Base-by-base conservation (phyloP, 2,797 vertebrate genomes). In the Gobionotothen gibberifrons region DNA sequence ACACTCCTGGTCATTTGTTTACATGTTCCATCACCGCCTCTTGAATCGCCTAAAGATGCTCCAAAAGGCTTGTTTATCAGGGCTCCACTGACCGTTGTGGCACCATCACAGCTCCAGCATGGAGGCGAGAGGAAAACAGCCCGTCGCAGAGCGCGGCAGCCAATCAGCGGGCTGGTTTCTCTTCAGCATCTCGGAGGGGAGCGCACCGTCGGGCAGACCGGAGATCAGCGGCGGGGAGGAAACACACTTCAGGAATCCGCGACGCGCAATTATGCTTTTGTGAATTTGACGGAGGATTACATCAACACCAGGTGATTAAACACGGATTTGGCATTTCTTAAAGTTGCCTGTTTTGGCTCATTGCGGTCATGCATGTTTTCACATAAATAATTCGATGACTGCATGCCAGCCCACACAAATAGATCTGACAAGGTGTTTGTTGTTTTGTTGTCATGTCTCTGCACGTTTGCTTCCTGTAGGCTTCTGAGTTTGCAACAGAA, bases 91-190 rank as follows among this genome's bases (percentile, higher is more conserved):
- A 59, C 43, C 79, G 53, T 16, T 2, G 43, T n/a, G 16, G 65
- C 79, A 36, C 74, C 69, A 78, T 57, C 76, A 40, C 74, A 52
- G 65, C 40, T 32, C 16, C 69, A 43, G 54, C 58, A 36, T 69
- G 69, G 40, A 67, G 49, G 43, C 42, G 4, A 32, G 67, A 69
- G 43, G 76, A 82, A 67, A 89, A 74, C 76, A 69, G 69, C 72
- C 69, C 60, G 75, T 54, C 55, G 44, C 72, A 39, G 53, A 32
- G 56, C 42, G 62, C 61, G 5, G 69, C 81, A 92, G 87, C 94
- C 94, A 95, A 94, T 95, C 93, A 93, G 89, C 66, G 76, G 57
- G 47, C 85, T 82, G 76, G 75, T 88, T 87, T 90, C 89, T 88
- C 87, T 87, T 87, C 87, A 90, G 89, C 90, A 91, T 92, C 90